Evolutionary conservation across 2,888 invertebrate genomes (phyloP).

Genomic region (Seira ritae): DNA sequence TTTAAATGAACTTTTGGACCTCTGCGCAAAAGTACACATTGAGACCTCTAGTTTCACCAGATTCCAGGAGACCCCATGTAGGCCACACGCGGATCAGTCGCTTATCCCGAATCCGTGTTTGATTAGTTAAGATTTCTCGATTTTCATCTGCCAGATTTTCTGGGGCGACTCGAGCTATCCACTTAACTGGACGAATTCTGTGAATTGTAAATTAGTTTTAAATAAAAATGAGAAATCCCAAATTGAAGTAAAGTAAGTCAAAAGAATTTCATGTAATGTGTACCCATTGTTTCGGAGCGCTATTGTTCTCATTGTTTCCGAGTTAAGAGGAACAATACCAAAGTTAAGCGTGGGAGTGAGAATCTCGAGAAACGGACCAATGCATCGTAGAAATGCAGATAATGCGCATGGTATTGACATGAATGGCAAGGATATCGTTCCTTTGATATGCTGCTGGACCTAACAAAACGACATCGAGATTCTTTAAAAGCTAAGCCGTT

Average conservation of each 20-base stretch:
- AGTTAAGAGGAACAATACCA: conserved; percentile 37
- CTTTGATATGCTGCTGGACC: conserved; percentile 28
- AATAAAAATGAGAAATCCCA: too few relatives aligned
- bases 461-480: conserved; percentile 14
- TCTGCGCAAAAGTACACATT: conserved; percentile 63
- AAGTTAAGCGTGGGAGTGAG: conserved; percentile 54
- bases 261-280: too few relatives aligned
- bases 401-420: conserved; percentile 28
- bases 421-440: conserved; percentile 38
- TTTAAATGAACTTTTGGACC: conserved; percentile 3
- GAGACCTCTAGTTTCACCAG: conserved; percentile 48
- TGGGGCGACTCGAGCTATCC: conserved; percentile 36
- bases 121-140: conserved; percentile 34
- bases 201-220: background rate
- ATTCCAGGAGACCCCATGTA: conserved; percentile 60
- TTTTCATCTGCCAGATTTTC: conserved; percentile 55
- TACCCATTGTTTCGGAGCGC: conserved; percentile 52
- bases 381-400: conserved; percentile 5
- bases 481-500: too few relatives aligned
- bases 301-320: conserved; percentile 50
- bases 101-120: conserved; percentile 22
- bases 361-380: conserved; percentile 39
- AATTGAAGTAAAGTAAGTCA: background rate
- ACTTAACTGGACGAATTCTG: conserved; percentile 43
- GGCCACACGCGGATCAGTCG: conserved; percentile 63